phyloP scores from a whole-genome alignment of 1,140 invertebrate genomes.

The Drosophila subpulchrella region DNA sequence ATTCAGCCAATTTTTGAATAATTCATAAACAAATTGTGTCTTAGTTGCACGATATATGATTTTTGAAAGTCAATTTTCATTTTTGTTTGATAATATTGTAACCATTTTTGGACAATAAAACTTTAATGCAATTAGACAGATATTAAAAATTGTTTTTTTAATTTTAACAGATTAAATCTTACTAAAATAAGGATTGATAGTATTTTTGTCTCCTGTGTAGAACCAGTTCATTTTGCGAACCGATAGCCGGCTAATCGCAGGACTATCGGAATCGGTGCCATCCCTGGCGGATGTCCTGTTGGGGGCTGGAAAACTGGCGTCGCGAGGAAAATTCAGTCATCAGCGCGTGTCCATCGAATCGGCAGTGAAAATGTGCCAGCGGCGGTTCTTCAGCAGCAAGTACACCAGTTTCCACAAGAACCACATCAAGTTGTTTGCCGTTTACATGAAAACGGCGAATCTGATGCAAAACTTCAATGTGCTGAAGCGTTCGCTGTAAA shows the following conservation, averaged over 20 bases:
- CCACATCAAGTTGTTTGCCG: constrained; percentile 83
- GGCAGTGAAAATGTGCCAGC: constrained; percentile 81
- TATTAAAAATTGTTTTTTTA: too few species aligned
- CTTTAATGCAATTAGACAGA: too few species aligned
- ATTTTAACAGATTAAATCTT: too few species aligned
- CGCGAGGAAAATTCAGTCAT: constrained; percentile 80
- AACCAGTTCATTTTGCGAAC: constrained; percentile 3
- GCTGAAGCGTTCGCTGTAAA: constrained; percentile 81
- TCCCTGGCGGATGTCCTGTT: constrained; percentile 41
- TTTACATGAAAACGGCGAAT: constrained; percentile 84
- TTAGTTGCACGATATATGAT: too few species aligned
- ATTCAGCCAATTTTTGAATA: too few species aligned
- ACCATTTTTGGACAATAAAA: too few species aligned
- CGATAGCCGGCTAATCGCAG: not conserved
- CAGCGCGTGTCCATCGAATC: constrained; percentile 67
- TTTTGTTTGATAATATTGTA: too few species aligned
- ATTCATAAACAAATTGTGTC: too few species aligned
- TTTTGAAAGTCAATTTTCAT: too few species aligned
- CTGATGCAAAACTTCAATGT: constrained; percentile 83
- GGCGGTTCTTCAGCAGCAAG: constrained; percentile 74
- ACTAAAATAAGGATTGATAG: too few species aligned
- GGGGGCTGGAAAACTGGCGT: constrained; percentile 27
- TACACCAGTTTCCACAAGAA: constrained; percentile 84
- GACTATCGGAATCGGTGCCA: constrained; percentile 1
- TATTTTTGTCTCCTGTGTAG: not conserved